Base-by-base conservation (phyloP, 2,113 vertebrate species). In the Hyperoodon ampullatus region DNA sequence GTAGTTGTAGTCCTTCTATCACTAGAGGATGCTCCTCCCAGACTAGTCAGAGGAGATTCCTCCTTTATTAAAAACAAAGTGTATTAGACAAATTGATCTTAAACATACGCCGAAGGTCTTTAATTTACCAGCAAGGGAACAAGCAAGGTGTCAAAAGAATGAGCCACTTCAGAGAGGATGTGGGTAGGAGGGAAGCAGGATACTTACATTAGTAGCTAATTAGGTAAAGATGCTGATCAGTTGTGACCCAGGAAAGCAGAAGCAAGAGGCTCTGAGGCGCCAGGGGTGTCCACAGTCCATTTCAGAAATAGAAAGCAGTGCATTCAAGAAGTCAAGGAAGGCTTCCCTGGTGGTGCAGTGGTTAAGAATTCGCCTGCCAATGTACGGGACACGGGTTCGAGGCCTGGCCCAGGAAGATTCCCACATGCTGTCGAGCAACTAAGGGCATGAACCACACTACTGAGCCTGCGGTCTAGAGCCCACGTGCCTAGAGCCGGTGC, bases 301-400 rank as follows among this genome's bases (percentile, higher is more conserved):
- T n/a, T 86, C 44, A 77, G 88, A 91, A 74, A 81, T 71, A 85
- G 77, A 81, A 92, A 95, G 26, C 50, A 72, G 68, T 55, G 50
- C 8, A 47, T 15, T 23, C 39, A 61, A 39, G 65, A 74, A 12
- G 24, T 21, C 47, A 77, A 1, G 33, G 74, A n/a, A 12, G 58
- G 21, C 58, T 60, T 60, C 58, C 58, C 19, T 60, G 58, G 58
- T 21, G 58, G 58, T 60, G 7, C 58, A 24, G 58, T 24, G 58
- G 8, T 19, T 24, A 60, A 60, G 58, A 3, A 60, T 53, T 53
- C 58, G 0, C 53, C 58, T 60, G 58, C 58, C 58, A 3, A 23
- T 60, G 58, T 21, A 60, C 0, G 58, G 21, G 21, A 23, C 58
- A 23, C 21, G 18, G 21, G 21, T 60, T 60, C 21, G 18, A 60